Conservation (phyloP, 2,888 invertebrate species). For the Helobdella robusta region DNA sequence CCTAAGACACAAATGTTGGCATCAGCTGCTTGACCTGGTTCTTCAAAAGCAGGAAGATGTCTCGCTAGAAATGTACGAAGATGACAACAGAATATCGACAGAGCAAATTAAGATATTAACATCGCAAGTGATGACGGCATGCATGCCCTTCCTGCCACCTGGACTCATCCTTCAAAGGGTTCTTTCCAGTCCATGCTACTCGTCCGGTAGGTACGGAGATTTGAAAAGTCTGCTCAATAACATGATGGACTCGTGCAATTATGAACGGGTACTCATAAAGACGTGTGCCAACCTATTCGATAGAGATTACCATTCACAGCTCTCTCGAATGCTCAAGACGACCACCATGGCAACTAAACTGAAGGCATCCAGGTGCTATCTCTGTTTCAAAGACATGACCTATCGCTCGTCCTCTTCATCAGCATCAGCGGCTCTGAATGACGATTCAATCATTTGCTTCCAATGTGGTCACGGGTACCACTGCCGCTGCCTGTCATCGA, state of each 20-base stretch:
- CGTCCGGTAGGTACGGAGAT: slow-evolving; percentile 54
- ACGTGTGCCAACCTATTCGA: slow-evolving; percentile 61
- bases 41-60: slow-evolving; percentile 11
- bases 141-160: slow-evolving; percentile 55
- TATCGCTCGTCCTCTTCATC: not conserved
- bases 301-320: slow-evolving; percentile 57
- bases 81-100: not conserved
- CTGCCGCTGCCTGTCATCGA: too few relatives aligned
- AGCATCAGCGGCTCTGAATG: slow-evolving; percentile 29
- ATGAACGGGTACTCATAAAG: slow-evolving; percentile 62
- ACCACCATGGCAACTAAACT: slow-evolving; percentile 46
- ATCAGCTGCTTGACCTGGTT: slow-evolving; percentile 19
- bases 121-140: slow-evolving; percentile 53
- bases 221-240: slow-evolving; percentile 54
- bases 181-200: slow-evolving; percentile 52
- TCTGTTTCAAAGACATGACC: slow-evolving; percentile 40
- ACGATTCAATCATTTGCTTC: slow-evolving; percentile 42
- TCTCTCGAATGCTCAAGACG: slow-evolving; percentile 42
- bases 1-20: slow-evolving; percentile 19
- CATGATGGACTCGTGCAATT: slow-evolving; percentile 67
- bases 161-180: slow-evolving; percentile 53
- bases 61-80: not conserved
- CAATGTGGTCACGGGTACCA: slow-evolving; percentile 49
- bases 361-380: slow-evolving; percentile 41
- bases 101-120: slow-evolving; percentile 50